Percentiles rank a stretch among this genome's conserved stretches.
Conservation (phyloP, 2,888 invertebrate genomes). For the Amphipoea oculea region DNA sequence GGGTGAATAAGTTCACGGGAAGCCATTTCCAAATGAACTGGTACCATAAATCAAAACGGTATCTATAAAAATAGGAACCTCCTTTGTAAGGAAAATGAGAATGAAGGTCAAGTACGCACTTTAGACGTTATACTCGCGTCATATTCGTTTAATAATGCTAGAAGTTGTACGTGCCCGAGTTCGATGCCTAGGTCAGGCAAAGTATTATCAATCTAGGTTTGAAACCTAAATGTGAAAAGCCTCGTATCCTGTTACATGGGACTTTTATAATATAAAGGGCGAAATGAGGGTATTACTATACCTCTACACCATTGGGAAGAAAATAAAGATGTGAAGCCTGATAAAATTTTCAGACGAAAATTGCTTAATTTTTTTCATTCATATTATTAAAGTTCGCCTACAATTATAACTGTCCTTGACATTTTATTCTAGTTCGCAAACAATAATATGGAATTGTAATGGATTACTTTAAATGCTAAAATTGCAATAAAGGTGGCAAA, state of each 20-base stretch:
- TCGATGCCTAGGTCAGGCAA: not conserved
- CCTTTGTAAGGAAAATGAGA: conserved; percentile 35
- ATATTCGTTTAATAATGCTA: conserved; percentile 30
- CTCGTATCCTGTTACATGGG: too few species aligned
- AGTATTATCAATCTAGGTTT: not conserved
- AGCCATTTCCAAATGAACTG: conserved; percentile 58
- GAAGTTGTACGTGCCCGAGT: not conserved
- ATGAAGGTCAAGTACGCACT: conserved; percentile 47
- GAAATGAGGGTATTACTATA: not conserved
- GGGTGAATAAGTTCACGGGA: conserved; percentile 55
- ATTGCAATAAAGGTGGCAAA: conserved; percentile 2
- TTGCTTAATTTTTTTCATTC: not conserved
- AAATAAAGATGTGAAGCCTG: not conserved
- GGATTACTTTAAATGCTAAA: conserved; percentile 20
- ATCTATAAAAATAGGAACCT: conserved; percentile 58
- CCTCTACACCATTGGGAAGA: not conserved
- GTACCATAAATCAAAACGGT: conserved; percentile 59
- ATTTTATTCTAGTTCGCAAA: conserved; percentile 18
- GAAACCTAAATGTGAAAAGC: not conserved
- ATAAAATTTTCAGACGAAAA: not conserved
- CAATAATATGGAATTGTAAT: conserved; percentile 33
- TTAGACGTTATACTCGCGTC: conserved; percentile 33
- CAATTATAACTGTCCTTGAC: not conserved
- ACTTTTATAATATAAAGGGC: not conserved
- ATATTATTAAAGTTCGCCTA: conserved; percentile 21